Evolutionary conservation across 2,113 vertebrate genomes (phyloP).

Genomic region (Pampusana beccarii): DNA sequence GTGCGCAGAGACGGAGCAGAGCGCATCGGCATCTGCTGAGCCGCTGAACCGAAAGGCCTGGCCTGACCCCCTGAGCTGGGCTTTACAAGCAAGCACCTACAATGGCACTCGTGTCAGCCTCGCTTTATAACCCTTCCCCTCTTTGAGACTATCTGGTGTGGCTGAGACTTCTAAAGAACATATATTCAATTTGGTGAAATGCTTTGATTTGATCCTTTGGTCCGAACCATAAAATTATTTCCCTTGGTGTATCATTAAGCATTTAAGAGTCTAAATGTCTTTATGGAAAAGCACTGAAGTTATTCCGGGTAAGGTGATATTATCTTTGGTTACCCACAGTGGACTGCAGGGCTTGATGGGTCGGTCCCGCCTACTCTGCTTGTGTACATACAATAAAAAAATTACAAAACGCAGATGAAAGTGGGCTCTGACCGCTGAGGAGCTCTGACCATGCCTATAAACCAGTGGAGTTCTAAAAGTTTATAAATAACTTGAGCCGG

Average conservation of each 20-base stretch:
- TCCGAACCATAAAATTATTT: conserved; percentile 19
- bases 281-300: neutral
- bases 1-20: neutral
- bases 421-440: neutral
- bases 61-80: neutral
- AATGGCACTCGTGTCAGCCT: neutral
- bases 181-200: neutral
- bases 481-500: conserved; percentile 31
- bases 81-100: neutral
- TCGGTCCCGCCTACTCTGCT: neutral
- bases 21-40: neutral
- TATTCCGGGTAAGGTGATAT: neutral
- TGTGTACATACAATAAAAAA: conserved; percentile 53
- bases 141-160: neutral
- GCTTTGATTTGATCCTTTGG: neutral
- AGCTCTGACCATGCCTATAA: neutral
- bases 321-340: neutral
- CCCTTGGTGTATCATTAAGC: neutral
- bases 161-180: neutral
- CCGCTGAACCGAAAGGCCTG: neutral
- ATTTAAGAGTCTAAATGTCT: neutral
- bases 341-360: neutral
- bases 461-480: conserved; percentile 1
- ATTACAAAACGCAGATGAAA: neutral
- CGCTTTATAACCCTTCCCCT: neutral